phyloP scores from a whole-genome alignment of 2,888 invertebrate genomes.

The Dermolepida albohirtum region DNA sequence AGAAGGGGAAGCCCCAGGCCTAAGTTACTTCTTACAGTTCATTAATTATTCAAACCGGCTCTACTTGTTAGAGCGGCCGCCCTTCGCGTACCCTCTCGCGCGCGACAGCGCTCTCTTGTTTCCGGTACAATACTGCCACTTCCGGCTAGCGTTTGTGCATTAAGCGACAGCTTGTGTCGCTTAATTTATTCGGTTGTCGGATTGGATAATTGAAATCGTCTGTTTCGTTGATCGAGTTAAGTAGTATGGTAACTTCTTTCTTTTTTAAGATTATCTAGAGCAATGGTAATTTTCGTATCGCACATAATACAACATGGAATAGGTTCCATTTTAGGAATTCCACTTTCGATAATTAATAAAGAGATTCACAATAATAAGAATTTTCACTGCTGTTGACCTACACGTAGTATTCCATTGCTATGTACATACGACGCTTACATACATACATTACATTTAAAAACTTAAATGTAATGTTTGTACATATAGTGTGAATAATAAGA shows the following conservation, averaged over 20 bases:
- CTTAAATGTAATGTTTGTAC: no score
- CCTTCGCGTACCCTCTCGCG: constrained; percentile 51
- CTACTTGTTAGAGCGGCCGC: constrained; percentile 54
- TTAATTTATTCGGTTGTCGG: constrained; percentile 52
- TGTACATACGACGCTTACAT: no score
- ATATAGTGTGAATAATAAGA: no score
- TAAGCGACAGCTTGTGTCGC: constrained; percentile 53
- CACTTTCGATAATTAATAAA: no score
- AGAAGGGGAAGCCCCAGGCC: constrained; percentile 57
- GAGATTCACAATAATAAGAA: no score
- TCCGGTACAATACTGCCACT: constrained; percentile 60
- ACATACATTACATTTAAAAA: no score
- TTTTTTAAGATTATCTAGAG: constrained; percentile 1
- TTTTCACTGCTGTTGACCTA: no score
- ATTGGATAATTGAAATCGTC: constrained; percentile 53
- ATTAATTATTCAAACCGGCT: constrained; percentile 64
- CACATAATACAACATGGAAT: no score
- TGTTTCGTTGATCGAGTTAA: constrained; percentile 44
- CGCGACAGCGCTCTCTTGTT: constrained; percentile 53
- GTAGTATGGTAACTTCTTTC: constrained; percentile 8
- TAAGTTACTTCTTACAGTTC: constrained; percentile 66
- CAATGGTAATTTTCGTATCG: no score
- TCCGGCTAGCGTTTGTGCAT: constrained; percentile 56
- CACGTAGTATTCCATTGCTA: no score
- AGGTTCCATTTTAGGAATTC: no score